Percentiles rank a stretch among this genome's conserved stretches.
Conservation (phyloP, 2,113 vertebrate genomes). For the Perca schrenkii region DNA sequence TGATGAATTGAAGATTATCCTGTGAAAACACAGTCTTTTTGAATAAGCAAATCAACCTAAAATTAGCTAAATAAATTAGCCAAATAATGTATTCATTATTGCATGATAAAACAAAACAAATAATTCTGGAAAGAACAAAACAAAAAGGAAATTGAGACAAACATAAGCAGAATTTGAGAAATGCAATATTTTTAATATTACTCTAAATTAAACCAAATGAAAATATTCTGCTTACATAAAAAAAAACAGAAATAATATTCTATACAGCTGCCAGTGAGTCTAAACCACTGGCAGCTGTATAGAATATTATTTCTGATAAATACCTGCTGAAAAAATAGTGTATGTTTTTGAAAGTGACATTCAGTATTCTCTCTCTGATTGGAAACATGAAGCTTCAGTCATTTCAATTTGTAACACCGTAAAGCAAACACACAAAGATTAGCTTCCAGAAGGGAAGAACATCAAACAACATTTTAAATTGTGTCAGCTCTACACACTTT, state of each 20-base stretch:
- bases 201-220: slow-evolving; percentile 8
- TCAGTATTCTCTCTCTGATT: not conserved
- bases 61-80: not conserved
- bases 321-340: slow-evolving; percentile 1
- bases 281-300: not conserved
- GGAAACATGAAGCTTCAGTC: slow-evolving; percentile 12
- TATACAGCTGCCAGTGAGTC: too few relatives aligned
- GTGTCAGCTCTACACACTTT: not conserved
- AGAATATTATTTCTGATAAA: slow-evolving; percentile 5
- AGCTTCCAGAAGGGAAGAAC: not conserved
- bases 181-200: not conserved
- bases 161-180: not conserved
- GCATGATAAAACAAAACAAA: not conserved
- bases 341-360: slow-evolving; percentile 15
- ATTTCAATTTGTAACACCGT: slow-evolving; percentile 14
- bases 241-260: too few relatives aligned
- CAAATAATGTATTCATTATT: not conserved
- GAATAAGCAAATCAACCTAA: not conserved
- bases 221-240: slow-evolving; percentile 16
- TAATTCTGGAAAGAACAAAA: not conserved
- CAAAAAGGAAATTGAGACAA: not conserved
- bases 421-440: not conserved
- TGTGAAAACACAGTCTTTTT: not conserved
- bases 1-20: not conserved
- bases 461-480: not conserved